Base-by-base conservation (phyloP, 1,140 invertebrate species). In the Patella vulgata region DNA sequence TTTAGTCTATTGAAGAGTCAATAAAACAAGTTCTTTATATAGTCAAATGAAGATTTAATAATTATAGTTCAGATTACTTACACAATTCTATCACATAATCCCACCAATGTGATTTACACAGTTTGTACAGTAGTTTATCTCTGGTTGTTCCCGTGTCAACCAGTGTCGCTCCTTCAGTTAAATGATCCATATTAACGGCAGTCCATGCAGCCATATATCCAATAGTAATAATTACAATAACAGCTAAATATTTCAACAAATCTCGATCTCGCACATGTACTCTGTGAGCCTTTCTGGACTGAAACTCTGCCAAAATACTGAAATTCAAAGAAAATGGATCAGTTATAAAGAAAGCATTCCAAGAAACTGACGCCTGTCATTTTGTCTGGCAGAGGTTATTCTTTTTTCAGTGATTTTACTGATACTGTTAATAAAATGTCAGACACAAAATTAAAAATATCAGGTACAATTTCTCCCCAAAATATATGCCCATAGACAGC, bases 121-220 rank as follows among this genome's bases (percentile, higher is more conserved):
- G 86, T 63, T 87, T 66, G 86, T 90, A 87, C 68, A 85, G 73
- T 66, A 87, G 74, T 69, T 71, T 64, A 19, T 86, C 76, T 53
- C 76, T 59, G 0, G 87, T 87, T 17, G 71, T 59, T 1, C 85
- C 83, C 11, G 76, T 81, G 62, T 80, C 85, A 59, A 88, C 77
- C 67, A 89, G 82, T 56, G 59, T 59, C 21, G 55, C 60, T 43
- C 63, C 53, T 23, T 71, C 55, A 14, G 39, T 50, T 30, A 80
- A 62, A 68, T 82, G 78, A 61, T 87, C 87, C 21, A 85, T 73
- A 47, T 84, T 86, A 52, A 88, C 84, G 11, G 86, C 91, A 1
- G 93, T 95, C 87, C 94, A 95, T 3, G 93, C 93, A 0, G 93
- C 87, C 85, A 96, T 89, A 83, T 94, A 95, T 47, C 91, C 92